Base-by-base conservation (phyloP, 37 sponge, comb jelly and placozoan genomes). In the Diacarnus erythraeanus region DNA sequence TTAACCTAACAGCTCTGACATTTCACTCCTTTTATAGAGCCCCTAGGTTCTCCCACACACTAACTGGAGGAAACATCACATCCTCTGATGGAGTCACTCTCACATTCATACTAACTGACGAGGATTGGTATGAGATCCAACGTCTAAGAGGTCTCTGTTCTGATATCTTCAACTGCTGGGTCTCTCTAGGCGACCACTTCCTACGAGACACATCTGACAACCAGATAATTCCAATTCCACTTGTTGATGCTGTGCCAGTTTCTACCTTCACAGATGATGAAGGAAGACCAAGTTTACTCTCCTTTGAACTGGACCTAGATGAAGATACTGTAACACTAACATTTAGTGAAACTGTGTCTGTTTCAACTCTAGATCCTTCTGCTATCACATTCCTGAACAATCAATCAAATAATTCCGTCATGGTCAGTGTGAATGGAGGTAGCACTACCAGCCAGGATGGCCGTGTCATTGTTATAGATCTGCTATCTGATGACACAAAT, bases 121-220 rank as follows among this genome's bases (percentile, higher is more conserved):
- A 68, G 15, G 94, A 96, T 68, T 26, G 80, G 37, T 79, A 84
- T 68, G 85, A 73, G 33, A 84, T 96, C 18, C 95, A 96, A 79
- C 38, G 66, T n/a, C 64, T 76, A 20, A 77, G 81, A 54, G 80
- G 77, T 3, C 80, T 95, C 39, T 95, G 96, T 42, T 88, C 96
- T 0, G 84, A 86, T 44, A 75, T 89, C 44, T 89, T 83, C 72
- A 89, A 89, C 77, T 95, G 96, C 77, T 95, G 96, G 96, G 42
- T 95, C 15, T 83, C 94, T n/a, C 73, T 95, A n/a, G 72, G 76
- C 10, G 56, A 63, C 1, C 63, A 43, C 3, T 93, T 91, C 71
- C 77, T 80, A 6, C 37, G 23, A 37, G 96, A 95, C 67, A 86
- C 85, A 78, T 78, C 92, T 35, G 80, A 83, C 12, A 95, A 95